Percentiles rank a stretch among this genome's conserved stretches.
These are phyloP conservation scores for Chydorus sphaericus DNA, from an alignment of 2,888 invertebrate species.

Conservation along the genomic window DNA sequence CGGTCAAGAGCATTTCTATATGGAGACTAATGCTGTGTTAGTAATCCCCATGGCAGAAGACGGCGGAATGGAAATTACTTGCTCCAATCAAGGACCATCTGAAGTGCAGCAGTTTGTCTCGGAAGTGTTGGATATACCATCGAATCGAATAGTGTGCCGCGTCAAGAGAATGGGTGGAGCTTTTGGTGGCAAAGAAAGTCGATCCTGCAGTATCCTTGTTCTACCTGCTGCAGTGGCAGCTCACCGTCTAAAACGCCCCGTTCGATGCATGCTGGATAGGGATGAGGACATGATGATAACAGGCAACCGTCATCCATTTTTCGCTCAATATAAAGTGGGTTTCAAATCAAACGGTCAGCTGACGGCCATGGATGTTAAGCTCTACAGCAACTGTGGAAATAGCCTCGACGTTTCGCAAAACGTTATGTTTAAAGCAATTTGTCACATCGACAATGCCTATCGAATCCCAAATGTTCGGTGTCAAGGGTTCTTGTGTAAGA, in stretches of 20 bases:
- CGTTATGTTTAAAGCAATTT: constrained; percentile 65
- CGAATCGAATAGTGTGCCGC: constrained; percentile 54
- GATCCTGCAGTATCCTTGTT: constrained; percentile 46
- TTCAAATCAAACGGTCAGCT: constrained; percentile 61
- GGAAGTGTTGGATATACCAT: constrained; percentile 52
- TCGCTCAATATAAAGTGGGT: constrained; percentile 68
- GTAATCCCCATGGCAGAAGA: constrained; percentile 47
- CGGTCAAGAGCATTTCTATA: constrained; percentile 92
- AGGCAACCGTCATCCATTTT: constrained; percentile 80
- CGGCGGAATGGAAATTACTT: constrained; percentile 70
- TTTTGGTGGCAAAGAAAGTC: constrained; percentile 88
- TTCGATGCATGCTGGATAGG: constrained; percentile 76
- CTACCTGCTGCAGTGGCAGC: constrained; percentile 70
- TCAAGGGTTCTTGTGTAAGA: constrained; percentile 43
- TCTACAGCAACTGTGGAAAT: constrained; percentile 72
- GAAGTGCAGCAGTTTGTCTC: constrained; percentile 50
- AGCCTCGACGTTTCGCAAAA: constrained; percentile 56
- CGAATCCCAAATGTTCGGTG: constrained; percentile 40
- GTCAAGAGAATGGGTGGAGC: constrained; percentile 86
- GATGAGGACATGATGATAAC: constrained; percentile 87
- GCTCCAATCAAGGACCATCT: constrained; percentile 69
- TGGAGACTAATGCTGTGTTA: constrained; percentile 54
- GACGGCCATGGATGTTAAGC: constrained; percentile 49
- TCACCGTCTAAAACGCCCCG: constrained; percentile 55
- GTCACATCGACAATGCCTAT: constrained; percentile 71